These are phyloP conservation scores for Sorex fumeus DNA, from an alignment of 2,113 vertebrate genomes.

Conservation along the genomic window DNA sequence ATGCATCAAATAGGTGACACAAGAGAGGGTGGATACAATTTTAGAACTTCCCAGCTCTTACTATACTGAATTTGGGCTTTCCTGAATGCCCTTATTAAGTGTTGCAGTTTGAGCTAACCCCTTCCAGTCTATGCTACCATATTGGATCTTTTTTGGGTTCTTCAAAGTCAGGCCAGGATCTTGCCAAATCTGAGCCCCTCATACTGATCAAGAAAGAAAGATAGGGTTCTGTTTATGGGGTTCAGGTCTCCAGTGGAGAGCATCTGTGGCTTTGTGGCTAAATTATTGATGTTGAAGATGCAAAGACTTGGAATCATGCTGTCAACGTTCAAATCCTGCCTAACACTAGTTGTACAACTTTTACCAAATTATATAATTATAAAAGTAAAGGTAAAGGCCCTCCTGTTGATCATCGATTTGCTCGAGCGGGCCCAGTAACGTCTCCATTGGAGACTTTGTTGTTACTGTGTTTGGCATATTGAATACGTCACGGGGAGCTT, in stretches of 20 bases:
- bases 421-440: too few species aligned
- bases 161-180: slow-evolving; percentile 75
- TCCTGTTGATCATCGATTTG: too few species aligned
- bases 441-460: too few species aligned
- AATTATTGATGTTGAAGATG: background rate
- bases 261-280: background rate
- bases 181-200: slow-evolving; percentile 67
- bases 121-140: background rate
- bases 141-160: slow-evolving; percentile 68
- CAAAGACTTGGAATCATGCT: too few species aligned
- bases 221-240: background rate
- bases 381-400: too few species aligned
- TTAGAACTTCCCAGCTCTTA: background rate
- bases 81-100: background rate
- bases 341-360: background rate
- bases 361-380: too few species aligned
- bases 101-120: background rate
- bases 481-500: too few species aligned
- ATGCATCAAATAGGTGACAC: background rate
- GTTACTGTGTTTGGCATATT: too few species aligned
- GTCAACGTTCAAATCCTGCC: background rate
- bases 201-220: slow-evolving; percentile 74
- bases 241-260: background rate
- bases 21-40: background rate
- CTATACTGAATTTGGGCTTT: background rate